Evolutionary conservation across 2,113 vertebrate genomes (phyloP), one percentile per base, ranked within the genome.

Genomic region (Phainopepla nitens): DNA sequence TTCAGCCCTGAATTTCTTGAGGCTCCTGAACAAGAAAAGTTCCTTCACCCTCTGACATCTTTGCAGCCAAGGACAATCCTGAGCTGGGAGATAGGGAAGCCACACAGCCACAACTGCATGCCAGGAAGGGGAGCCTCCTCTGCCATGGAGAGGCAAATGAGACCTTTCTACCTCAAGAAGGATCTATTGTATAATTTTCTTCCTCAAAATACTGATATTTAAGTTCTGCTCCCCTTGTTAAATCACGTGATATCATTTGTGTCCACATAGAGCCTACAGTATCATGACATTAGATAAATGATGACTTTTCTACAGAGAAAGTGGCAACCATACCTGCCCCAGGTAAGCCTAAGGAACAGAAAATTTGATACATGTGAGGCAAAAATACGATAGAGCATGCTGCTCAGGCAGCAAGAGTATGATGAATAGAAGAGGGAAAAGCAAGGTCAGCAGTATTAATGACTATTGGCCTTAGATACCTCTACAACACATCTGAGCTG

Each of bases 231-330:
- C 13, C 22, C 60, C 35, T 35, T 82, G 47, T 82, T 49, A 82
- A 81, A 73, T 23, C 23, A 12, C 7, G 41, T 31, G 20, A 0
- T 28, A n/a, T 8, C 11, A 57, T 36, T 24, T 58, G 28, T n/a
- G 42, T 53, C 44, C 14, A 6, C 3, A 41, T 0, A 6, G 23
- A 77, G 24, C 39, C 25, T 11, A 17, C 3, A n/a, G 35, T 15
- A 45, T 3, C 24, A 18, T 4, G 6, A 33, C 28, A 57, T 42
- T 15, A 35, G 56, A 66, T 22, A 75, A 87, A 71, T 13, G 4
- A 29, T 42, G 18, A 18, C 24, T 27, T 51, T 92, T 58, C 41
- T 41, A 16, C 24, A 71, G 44, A 56, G n/a, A 53, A 82, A 76
- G n/a, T 9, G 25, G 22, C 56, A 92, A 69, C 7, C 4, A 4